Conservation (phyloP, 2,888 invertebrate species). For the Diaprepes abbreviatus region DNA sequence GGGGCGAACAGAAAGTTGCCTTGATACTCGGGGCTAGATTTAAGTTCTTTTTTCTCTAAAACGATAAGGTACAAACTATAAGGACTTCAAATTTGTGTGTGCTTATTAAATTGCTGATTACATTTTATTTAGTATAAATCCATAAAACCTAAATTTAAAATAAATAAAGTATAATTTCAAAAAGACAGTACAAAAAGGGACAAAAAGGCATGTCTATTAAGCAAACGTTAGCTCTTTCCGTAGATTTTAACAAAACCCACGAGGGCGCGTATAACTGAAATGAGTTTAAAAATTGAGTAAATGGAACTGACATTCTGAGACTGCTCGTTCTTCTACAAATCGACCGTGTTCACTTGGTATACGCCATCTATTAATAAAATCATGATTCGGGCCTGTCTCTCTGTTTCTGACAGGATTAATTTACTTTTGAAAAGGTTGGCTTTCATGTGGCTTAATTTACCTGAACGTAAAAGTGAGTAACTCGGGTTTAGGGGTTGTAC, state of each 20-base stretch:
- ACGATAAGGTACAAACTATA: too few species aligned
- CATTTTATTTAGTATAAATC: too few species aligned
- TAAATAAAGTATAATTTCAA: background rate
- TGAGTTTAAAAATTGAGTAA: slow-evolving; percentile 58
- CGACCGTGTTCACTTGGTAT: slow-evolving; percentile 53
- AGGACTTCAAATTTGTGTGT: too few species aligned
- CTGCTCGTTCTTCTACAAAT: slow-evolving; percentile 57
- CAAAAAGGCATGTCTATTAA: slow-evolving; percentile 13
- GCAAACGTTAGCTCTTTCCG: slow-evolving; percentile 36
- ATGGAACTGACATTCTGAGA: slow-evolving; percentile 59
- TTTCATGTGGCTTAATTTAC: slow-evolving; percentile 57
- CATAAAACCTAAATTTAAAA: slow-evolving; percentile 13
- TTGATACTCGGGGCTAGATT: too few species aligned
- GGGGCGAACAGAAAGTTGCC: too few species aligned
- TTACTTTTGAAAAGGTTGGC: slow-evolving; percentile 58
- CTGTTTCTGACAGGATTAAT: slow-evolving; percentile 62
- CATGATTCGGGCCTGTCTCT: slow-evolving; percentile 56
- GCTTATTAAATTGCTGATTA: too few species aligned
- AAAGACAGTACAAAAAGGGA: slow-evolving; percentile 2
- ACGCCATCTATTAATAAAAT: slow-evolving; percentile 62
- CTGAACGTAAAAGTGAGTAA: slow-evolving; percentile 51
- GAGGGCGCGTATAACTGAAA: slow-evolving; percentile 53
- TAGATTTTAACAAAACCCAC: slow-evolving; percentile 21
- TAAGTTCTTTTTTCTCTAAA: too few species aligned
- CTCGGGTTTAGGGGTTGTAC: slow-evolving; percentile 28